These are phyloP conservation scores for Hoplostethus atlanticus DNA, from an alignment of 2,797 vertebrate genomes.

Conservation along the genomic window DNA sequence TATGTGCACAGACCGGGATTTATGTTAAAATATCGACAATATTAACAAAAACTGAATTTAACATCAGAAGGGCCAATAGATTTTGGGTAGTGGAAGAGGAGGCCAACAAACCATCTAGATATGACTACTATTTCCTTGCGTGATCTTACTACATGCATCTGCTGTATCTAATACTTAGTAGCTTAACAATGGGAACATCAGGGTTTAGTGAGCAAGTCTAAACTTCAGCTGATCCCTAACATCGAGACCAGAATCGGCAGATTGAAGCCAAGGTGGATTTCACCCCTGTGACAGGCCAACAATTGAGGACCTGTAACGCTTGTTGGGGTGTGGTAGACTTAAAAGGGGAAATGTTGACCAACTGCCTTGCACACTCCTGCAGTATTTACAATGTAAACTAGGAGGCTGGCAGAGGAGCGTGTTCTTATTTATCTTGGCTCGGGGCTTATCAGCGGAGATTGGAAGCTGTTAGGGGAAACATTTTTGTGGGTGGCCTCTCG, in stretches of 20 bases:
- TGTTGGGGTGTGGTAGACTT: conserved; percentile 53
- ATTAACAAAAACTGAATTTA: too few species aligned
- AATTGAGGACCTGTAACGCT: conserved; percentile 33
- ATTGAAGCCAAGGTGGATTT: neutral
- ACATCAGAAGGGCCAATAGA: too few species aligned
- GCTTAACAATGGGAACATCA: too few species aligned
- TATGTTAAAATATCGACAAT: too few species aligned
- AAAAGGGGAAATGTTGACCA: conserved; percentile 69
- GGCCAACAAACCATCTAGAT: too few species aligned
- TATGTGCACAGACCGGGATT: neutral
- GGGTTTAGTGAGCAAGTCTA: too few species aligned
- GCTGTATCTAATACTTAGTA: neutral
- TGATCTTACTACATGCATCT: neutral
- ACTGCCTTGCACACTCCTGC: conserved; percentile 57
- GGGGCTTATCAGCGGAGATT: conserved; percentile 78
- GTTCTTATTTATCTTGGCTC: conserved; percentile 84
- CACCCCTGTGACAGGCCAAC: conserved; percentile 22
- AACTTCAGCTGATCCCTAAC: conserved; percentile 23
- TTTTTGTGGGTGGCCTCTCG: conserved; percentile 81
- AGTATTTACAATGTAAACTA: conserved; percentile 75
- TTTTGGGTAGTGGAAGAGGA: too few species aligned
- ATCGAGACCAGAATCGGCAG: conserved; percentile 2
- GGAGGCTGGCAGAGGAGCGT: conserved; percentile 72
- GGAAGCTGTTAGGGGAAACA: conserved; percentile 78
- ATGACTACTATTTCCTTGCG: too few species aligned